phyloP scores from a whole-genome alignment of 2,888 invertebrate genomes.

The Clunio marinus region DNA sequence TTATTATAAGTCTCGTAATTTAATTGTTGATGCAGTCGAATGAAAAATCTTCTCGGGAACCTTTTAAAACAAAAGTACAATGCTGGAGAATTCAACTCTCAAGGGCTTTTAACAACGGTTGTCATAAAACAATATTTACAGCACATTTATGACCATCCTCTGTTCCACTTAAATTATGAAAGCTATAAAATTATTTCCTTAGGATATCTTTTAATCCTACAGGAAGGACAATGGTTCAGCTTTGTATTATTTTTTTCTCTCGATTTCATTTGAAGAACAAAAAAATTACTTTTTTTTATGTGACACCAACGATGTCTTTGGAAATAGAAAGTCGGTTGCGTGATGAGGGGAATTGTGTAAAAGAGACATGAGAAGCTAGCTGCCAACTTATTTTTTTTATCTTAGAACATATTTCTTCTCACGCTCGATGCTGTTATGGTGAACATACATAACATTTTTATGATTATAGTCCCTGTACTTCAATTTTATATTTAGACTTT shows the following conservation, averaged over 20 bases:
- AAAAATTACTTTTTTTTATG: conserved; percentile 17
- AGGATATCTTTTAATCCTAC: background rate
- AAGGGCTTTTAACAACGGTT: too few species aligned
- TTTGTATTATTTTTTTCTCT: background rate
- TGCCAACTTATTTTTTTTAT: conserved; percentile 8
- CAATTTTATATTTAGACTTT: conserved; percentile 16
- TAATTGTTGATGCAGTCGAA: too few species aligned
- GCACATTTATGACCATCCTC: background rate
- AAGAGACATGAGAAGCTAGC: background rate
- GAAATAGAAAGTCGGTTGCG: background rate
- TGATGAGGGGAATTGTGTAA: too few species aligned
- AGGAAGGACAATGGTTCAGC: background rate
- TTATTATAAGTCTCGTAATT: too few species aligned
- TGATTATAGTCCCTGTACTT: conserved; percentile 35
- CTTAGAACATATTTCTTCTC: conserved; percentile 14
- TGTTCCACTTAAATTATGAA: conserved; percentile 24
- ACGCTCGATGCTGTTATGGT: background rate
- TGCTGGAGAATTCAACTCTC: too few species aligned
- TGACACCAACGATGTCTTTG: background rate
- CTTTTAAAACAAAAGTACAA: too few species aligned
- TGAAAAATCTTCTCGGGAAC: too few species aligned
- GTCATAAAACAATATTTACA: background rate
- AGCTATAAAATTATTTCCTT: background rate
- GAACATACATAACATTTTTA: conserved; percentile 2
- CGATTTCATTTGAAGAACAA: background rate